These are phyloP conservation scores for Piliocolobus tephrosceles DNA, from an alignment of 2,113 vertebrate genomes.

Conservation along the genomic window DNA sequence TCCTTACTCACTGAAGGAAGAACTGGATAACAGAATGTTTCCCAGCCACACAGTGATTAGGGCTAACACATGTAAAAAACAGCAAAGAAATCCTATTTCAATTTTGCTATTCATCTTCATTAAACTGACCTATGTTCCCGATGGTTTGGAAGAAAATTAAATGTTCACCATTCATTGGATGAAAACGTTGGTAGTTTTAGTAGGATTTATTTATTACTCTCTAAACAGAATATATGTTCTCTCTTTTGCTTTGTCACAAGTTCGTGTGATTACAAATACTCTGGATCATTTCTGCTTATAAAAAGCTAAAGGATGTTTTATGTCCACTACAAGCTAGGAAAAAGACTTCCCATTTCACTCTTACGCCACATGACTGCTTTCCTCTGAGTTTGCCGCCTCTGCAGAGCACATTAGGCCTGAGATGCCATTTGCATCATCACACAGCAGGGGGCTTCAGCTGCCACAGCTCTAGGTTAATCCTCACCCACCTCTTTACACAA, in stretches of 20 bases:
- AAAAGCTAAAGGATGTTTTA: slow-evolving; percentile 48
- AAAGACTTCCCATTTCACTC: slow-evolving; percentile 45
- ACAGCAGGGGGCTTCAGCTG: slow-evolving; percentile 89
- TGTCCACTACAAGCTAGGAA: background rate
- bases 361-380: slow-evolving; percentile 46
- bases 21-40: background rate
- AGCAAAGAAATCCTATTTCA: slow-evolving; percentile 8
- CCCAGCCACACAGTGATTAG: background rate
- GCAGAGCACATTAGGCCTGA: slow-evolving; percentile 73
- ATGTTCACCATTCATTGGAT: background rate
- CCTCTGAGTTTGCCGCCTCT: slow-evolving; percentile 11
- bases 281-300: slow-evolving; percentile 39
- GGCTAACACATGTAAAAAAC: background rate
- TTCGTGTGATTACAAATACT: slow-evolving; percentile 35
- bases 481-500: slow-evolving; percentile 62
- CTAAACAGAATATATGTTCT: slow-evolving; percentile 53
- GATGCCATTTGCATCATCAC: slow-evolving; percentile 88
- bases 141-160: background rate
- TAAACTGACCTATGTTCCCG: background rate
- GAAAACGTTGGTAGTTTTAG: slow-evolving; percentile 1
- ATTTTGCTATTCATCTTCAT: slow-evolving; percentile 27
- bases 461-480: slow-evolving; percentile 80
- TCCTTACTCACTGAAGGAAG: background rate
- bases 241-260: slow-evolving; percentile 26
- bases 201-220: background rate